phyloP scores from a whole-genome alignment of 35 echinoderm and acorn worm genomes.

The Stichopus chloronotus region DNA sequence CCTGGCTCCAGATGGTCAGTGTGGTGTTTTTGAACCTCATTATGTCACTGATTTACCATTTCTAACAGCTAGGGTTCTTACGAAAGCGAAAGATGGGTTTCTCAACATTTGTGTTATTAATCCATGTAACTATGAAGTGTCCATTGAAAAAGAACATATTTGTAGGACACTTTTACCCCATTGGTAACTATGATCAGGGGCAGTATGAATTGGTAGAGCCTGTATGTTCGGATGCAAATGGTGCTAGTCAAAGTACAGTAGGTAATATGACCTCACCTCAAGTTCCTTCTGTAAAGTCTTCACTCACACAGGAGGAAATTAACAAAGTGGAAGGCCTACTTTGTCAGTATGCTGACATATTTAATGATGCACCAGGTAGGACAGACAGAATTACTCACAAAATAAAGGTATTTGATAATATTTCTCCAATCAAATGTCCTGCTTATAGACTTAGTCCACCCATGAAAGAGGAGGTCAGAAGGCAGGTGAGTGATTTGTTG shows the following conservation, averaged over 20 bases:
- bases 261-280: background rate
- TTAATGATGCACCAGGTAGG: background rate
- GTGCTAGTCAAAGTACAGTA: background rate
- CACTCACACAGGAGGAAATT: conserved; percentile 24
- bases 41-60: background rate
- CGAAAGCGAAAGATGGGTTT: background rate
- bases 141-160: background rate
- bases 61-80: background rate
- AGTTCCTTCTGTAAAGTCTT: background rate
- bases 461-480: conserved; percentile 26
- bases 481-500: background rate
- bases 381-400: background rate
- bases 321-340: background rate
- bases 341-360: background rate
- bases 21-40: conserved; percentile 37
- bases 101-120: conserved; percentile 21
- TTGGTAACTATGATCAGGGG: background rate
- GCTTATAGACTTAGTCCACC: background rate
- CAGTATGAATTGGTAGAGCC: conserved; percentile 1
- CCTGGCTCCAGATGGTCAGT: background rate
- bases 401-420: background rate
- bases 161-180: background rate
- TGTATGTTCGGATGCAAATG: background rate
- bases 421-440: background rate
- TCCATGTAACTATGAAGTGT: conserved; percentile 19